Evolutionary conservation across 2,113 vertebrate species (phyloP), one percentile per base, ranked within the genome.

Genomic region (Arvicanthis niloticus): DNA sequence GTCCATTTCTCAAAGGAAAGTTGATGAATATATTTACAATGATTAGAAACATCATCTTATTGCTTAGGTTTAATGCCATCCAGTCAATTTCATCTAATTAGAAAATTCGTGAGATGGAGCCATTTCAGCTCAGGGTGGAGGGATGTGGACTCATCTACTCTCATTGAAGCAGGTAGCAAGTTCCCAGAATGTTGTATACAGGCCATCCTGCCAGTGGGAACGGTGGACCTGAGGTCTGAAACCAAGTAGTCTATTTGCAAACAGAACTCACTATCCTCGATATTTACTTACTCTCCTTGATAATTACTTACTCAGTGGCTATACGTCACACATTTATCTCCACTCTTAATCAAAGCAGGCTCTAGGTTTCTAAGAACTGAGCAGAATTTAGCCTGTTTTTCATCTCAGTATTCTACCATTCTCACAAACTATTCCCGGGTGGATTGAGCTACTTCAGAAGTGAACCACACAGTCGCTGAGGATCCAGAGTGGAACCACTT

Each of bases 21-120:
- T 37, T 56, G 12, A 42, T 22, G 37, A 11, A 70, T 21, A 56
- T 19, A 15, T 58, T 93, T 90, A 6, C 4, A 89, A 81, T 37
- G 13, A 17, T 16, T 91, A 87, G 3, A 72, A n/a, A 65, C 9
- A 62, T 42, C 3, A 75, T 45, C 4, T 11, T 16, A 31, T 22
- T 84, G 60, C 68, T 84, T 91, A 78, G 67, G 40, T 75, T 89
- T 37, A 65, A 22, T 37, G 53, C 45, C 21, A 60, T 62, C 68
- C 56, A 56, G 56, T n/a, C 10, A 73, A 37, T n/a, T 34, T 51
- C 16, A 40, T 26, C 48, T n/a, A 48, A 26, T 51, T 62, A 29
- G 78, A 75, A 94, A 73, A 87, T 87, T 89, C 24, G 45, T 94
- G 73, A 70, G 45, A 22, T 45, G 22, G 48, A 82, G 70, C n/a